Conservation (phyloP, 1,140 invertebrate species). For the Zaprionus africanus region DNA sequence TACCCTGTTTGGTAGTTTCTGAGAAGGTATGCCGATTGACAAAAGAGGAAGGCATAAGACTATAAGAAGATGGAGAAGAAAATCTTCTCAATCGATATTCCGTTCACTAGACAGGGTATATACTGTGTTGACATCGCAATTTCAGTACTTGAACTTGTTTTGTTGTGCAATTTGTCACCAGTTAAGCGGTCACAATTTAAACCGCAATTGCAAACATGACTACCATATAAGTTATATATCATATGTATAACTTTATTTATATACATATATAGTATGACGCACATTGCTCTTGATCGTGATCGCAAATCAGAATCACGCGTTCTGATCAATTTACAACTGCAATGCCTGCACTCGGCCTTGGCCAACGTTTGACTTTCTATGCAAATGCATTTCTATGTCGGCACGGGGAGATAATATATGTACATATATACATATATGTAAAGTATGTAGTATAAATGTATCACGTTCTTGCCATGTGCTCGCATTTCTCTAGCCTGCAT, state of each 20-base stretch:
- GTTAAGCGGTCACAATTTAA: conserved; percentile 14
- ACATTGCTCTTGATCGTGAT: conserved; percentile 57
- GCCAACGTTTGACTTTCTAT: conserved; percentile 45
- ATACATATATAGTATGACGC: conserved; percentile 6
- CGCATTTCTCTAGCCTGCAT: conserved; percentile 14
- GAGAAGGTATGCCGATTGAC: neutral
- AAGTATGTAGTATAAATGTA: neutral
- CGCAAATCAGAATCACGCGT: conserved; percentile 51
- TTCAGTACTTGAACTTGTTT: conserved; percentile 21
- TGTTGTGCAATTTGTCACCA: conserved; percentile 20
- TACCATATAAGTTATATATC: neutral
- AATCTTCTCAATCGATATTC: no score
- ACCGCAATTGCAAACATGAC: conserved; percentile 13
- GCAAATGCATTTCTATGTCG: conserved; percentile 27
- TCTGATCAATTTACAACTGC: conserved; percentile 55
- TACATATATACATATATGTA: neutral
- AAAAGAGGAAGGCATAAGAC: neutral
- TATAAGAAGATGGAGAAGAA: neutral
- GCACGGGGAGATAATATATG: neutral
- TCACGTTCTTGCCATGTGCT: conserved; percentile 14
- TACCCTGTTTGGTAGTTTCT: neutral
- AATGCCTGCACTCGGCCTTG: conserved; percentile 39
- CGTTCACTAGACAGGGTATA: neutral
- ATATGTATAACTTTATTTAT: conserved; percentile 10
- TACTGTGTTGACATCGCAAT: neutral